A percentile compares a stretch with the other conserved stretches of the same genome.
phyloP scores from a whole-genome alignment of 2,113 vertebrate genomes.

The Rhombomys opimus region DNA sequence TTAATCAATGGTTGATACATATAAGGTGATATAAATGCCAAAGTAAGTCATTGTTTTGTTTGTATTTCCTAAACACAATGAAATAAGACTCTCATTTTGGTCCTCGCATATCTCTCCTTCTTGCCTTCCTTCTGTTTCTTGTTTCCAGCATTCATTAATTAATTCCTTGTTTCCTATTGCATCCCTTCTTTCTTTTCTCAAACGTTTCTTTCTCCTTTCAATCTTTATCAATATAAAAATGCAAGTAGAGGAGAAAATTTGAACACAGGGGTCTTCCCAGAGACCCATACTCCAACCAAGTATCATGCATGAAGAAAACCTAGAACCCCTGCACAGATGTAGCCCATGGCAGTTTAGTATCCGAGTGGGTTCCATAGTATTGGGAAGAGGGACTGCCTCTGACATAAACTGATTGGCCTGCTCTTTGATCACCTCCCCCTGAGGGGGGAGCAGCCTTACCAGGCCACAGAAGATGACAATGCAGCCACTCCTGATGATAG shows the following conservation, averaged over 20 bases:
- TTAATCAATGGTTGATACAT: not conserved
- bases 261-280: too few species aligned
- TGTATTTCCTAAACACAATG: not conserved
- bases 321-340: too few species aligned
- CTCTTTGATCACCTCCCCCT: too few species aligned
- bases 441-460: too few species aligned
- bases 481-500: too few species aligned
- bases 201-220: not conserved
- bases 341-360: too few species aligned
- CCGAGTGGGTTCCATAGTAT: too few species aligned
- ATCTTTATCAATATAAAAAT: not conserved
- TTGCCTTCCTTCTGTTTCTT: accelerated
- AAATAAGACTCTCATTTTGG: not conserved
- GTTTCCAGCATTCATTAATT: not conserved
- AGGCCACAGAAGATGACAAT: too few species aligned
- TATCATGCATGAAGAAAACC: too few species aligned
- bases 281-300: too few species aligned
- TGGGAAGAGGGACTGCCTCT: too few species aligned
- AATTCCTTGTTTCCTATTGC: not conserved
- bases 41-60: not conserved
- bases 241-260: not conserved
- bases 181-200: not conserved
- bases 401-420: too few species aligned
- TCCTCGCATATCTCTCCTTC: not conserved
- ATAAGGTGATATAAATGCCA: not conserved